Percentiles rank a stretch among this genome's conserved stretches.
phyloP scores from a whole-genome alignment of 2,797 vertebrate genomes.

The Anguilla megastoma region DNA sequence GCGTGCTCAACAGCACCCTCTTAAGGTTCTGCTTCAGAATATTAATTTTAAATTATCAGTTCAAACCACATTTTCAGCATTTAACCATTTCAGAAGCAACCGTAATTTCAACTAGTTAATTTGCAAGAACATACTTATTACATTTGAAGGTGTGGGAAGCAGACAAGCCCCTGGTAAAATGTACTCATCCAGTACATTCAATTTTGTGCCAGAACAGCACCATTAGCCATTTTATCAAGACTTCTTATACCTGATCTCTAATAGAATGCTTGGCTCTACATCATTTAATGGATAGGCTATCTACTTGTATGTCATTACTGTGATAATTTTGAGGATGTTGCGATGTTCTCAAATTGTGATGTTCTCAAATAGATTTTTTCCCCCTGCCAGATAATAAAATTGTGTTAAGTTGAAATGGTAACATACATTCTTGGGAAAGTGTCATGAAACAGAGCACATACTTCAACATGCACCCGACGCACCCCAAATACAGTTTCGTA shows the following conservation, averaged over 20 bases:
- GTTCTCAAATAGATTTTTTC: no score
- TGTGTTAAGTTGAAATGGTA: no score
- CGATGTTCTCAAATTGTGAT: no score
- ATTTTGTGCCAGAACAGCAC: not conserved
- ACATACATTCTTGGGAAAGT: no score
- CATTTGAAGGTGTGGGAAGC: not conserved
- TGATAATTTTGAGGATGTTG: no score
- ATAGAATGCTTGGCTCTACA: not conserved
- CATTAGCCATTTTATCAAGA: not conserved
- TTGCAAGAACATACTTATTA: not conserved
- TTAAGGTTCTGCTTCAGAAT: not conserved
- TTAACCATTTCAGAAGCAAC: not conserved
- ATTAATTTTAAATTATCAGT: not conserved
- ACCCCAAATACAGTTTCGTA: no score
- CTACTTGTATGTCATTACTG: no score
- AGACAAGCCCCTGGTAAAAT: not conserved
- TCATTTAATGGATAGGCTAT: not conserved
- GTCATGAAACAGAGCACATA: no score
- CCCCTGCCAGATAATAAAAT: no score
- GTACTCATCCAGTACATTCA: not conserved
- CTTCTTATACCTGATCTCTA: not conserved
- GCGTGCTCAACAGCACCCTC: slow-evolving; percentile 21
- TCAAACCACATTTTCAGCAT: slow-evolving; percentile 4
- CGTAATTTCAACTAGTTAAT: not conserved
- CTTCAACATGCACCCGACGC: no score